Percentiles rank a stretch among this genome's conserved stretches.
phyloP scores from a whole-genome alignment of 1,140 invertebrate genomes.

The Drosophila teissieri region DNA sequence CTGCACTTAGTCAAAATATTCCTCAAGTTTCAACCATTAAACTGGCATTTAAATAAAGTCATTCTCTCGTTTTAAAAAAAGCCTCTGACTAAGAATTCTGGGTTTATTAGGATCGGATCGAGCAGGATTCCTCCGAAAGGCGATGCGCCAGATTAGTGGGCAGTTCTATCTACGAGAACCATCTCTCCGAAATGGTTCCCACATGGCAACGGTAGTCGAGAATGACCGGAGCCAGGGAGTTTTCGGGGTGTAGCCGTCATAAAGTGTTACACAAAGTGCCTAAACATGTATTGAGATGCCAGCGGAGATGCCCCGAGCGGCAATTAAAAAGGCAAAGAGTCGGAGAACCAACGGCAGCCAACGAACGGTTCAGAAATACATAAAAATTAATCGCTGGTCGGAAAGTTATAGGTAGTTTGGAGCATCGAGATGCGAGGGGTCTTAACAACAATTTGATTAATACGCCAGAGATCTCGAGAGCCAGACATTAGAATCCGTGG shows the following conservation, averaged over 20 bases:
- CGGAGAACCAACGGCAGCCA: constrained; percentile 32
- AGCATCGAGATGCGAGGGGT: not conserved
- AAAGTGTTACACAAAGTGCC: constrained; percentile 82
- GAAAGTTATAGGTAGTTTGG: constrained; percentile 2
- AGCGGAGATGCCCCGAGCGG: constrained; percentile 56
- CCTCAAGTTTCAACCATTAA: not conserved
- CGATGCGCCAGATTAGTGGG: constrained; percentile 33
- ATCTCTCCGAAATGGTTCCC: constrained; percentile 54
- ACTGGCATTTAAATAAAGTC: constrained; percentile 24
- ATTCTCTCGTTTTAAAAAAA: not conserved
- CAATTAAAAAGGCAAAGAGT: constrained; percentile 67
- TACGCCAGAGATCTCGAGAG: constrained; percentile 54
- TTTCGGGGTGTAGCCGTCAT: constrained; percentile 68
- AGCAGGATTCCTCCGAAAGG: constrained; percentile 26
- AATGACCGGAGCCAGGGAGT: constrained; percentile 6
- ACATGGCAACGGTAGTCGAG: constrained; percentile 66
- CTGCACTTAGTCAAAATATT: constrained; percentile 1
- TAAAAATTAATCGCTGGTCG: constrained; percentile 70
- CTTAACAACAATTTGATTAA: constrained; percentile 77
- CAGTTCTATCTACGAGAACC: constrained; percentile 39
- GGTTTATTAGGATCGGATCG: constrained; percentile 25
- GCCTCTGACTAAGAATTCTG: not conserved
- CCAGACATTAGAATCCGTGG: constrained; percentile 33
- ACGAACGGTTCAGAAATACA: constrained; percentile 56
- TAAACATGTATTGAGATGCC: constrained; percentile 81